Evolutionary conservation across 1,140 invertebrate species (phyloP), one percentile per base, ranked within the genome.

Genomic region (Protaetia brevitarsis): DNA sequence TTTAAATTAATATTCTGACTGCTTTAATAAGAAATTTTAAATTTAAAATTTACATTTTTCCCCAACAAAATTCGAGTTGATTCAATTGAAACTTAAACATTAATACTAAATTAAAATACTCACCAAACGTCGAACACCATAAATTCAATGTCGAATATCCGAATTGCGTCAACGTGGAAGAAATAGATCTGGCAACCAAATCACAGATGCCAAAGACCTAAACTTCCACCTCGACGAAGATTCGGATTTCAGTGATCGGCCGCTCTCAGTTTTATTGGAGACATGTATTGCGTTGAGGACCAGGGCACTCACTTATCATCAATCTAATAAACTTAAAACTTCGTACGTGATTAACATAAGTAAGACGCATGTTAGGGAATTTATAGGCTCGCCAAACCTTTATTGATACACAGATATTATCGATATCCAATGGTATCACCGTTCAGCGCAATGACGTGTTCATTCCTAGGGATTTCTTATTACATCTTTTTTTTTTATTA

Each of bases 171-270:
- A 58, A 58, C 23, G 56, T 58, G 56, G 56, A 58, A 58, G 56
- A 58, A 58, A 58, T 58, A 58, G 56, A 58, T 58, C 56, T 58
- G 56, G 56, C 56, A 58, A 11, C 16, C 6, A 27, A 58, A 58
- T n/a, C 3, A 27, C 3, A 58, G 26, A 58, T 58, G 56, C 56
- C 56, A 58, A 28, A 58, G 56, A 58, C 56, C 56, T 58, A 58
- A 30, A 27, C 56, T 58, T 58, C 56, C 56, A 58, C 56, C 56
- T 58, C 11, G 28, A 58, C 23, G 26, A 28, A 58, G 13, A 19
- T n/a, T 30, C 56, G 56, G n/a, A 28, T 28, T 58, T 58, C n/a
- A n/a, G n/a, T n/a, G n/a, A n/a, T n/a, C n/a, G n/a, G n/a, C n/a
- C n/a, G n/a, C n/a, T n/a, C n/a, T n/a, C n/a, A n/a, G n/a, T n/a